A percentile compares a stretch with the other conserved stretches of the same genome.
phyloP scores from a whole-genome alignment of 2,113 vertebrate genomes.

The Turnix velox region DNA sequence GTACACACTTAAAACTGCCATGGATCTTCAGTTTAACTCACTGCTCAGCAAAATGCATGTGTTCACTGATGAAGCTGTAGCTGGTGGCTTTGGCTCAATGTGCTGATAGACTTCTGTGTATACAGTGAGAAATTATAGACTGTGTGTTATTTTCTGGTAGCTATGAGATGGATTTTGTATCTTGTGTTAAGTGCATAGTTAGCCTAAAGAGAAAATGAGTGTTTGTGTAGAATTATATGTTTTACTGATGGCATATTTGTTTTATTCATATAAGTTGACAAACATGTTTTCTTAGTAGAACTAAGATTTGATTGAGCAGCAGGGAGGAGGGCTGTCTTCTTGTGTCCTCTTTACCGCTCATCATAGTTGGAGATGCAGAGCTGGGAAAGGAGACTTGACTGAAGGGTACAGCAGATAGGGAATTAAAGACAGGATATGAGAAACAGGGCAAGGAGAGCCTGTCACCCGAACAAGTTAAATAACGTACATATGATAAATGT shows the following conservation, averaged over 20 bases:
- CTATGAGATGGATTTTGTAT: background rate
- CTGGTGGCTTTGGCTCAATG: background rate
- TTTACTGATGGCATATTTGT: background rate
- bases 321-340: background rate
- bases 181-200: background rate
- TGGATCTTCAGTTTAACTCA: background rate
- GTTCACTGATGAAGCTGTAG: background rate
- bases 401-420: background rate
- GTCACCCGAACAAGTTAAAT: background rate
- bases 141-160: background rate
- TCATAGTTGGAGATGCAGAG: background rate
- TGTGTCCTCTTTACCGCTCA: background rate
- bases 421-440: background rate
- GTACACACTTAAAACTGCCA: background rate
- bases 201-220: background rate
- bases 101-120: background rate
- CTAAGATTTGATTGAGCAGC: background rate
- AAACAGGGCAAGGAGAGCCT: background rate
- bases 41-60: background rate
- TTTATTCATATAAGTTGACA: background rate
- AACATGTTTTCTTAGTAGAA: background rate
- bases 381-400: background rate
- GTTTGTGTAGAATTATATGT: background rate
- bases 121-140: background rate
- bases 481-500: background rate